Percentiles rank a stretch among this genome's conserved stretches.
Conservation (phyloP, 2,888 invertebrate species). For the Vandiemenella viatica region DNA sequence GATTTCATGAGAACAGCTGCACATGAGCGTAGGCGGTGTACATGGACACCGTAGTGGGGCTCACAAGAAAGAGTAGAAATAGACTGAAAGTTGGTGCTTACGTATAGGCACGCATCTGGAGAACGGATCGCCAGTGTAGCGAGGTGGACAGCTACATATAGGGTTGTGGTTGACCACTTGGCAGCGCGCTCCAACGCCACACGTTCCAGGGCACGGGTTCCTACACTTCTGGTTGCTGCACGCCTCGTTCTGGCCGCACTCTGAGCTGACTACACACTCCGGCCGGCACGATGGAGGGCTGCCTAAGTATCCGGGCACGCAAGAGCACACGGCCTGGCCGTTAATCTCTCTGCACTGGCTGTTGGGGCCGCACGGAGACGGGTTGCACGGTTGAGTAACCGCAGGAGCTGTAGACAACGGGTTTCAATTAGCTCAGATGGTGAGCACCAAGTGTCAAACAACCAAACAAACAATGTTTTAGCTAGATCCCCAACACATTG, state of each 20-base stretch:
- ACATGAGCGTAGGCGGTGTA: neutral
- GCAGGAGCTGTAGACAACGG: slow-evolving; percentile 27
- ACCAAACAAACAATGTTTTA: no score
- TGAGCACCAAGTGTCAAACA: neutral
- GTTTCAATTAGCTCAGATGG: neutral
- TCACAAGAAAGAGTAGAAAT: no score
- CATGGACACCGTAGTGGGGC: no score
- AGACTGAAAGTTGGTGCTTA: no score
- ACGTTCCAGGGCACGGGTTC: slow-evolving; percentile 65
- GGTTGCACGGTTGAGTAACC: slow-evolving; percentile 41
- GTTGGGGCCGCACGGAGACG: slow-evolving; percentile 59
- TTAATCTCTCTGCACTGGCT: slow-evolving; percentile 59
- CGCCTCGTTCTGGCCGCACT: slow-evolving; percentile 56
- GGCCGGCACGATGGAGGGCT: slow-evolving; percentile 63
- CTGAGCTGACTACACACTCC: slow-evolving; percentile 60
- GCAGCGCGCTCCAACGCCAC: slow-evolving; percentile 55
- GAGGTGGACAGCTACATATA: slow-evolving; percentile 55
- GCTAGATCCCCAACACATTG: no score
- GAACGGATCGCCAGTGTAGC: slow-evolving; percentile 41
- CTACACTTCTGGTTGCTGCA: slow-evolving; percentile 68
- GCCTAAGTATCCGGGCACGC: slow-evolving; percentile 53
- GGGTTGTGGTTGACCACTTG: slow-evolving; percentile 63
- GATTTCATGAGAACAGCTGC: neutral
- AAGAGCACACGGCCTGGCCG: slow-evolving; percentile 59
- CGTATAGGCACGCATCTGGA: slow-evolving; percentile 27